Conservation (phyloP, 1,140 invertebrate genomes). For the Calephelis virginiensis region DNA sequence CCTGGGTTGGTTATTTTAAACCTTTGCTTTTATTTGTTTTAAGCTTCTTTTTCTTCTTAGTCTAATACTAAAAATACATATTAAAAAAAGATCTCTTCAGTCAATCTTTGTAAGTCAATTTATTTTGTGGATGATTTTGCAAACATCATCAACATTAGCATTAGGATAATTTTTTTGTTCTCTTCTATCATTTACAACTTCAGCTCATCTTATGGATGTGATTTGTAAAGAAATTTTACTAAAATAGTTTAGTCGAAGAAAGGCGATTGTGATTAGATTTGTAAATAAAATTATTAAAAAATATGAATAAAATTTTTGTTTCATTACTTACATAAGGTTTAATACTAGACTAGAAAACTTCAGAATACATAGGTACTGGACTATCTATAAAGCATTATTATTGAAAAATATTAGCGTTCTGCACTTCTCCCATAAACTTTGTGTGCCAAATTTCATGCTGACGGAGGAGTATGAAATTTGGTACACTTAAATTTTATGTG, state of each 20-base stretch:
- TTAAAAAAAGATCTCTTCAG: neutral
- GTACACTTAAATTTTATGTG: too few species aligned
- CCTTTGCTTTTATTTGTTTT: slow-evolving; percentile 16
- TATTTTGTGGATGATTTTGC: slow-evolving; percentile 13
- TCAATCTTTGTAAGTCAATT: slow-evolving; percentile 11
- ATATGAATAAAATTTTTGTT: slow-evolving; percentile 41
- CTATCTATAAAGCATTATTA: too few species aligned
- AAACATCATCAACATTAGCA: slow-evolving; percentile 13
- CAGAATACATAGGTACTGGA: too few species aligned
- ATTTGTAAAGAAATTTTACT: slow-evolving; percentile 46
- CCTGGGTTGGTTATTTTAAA: slow-evolving; percentile 22
- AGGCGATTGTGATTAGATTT: slow-evolving; percentile 74
- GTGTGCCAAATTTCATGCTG: too few species aligned
- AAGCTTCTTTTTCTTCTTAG: neutral
- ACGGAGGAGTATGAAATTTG: too few species aligned
- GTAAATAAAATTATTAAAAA: slow-evolving; percentile 75
- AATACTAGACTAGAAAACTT: too few species aligned
- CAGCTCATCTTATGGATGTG: slow-evolving; percentile 35
- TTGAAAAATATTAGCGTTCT: too few species aligned
- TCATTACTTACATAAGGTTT: slow-evolving; percentile 25
- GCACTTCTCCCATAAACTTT: too few species aligned
- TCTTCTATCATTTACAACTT: slow-evolving; percentile 11
- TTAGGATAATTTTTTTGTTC: neutral
- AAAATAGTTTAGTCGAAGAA: slow-evolving; percentile 56
- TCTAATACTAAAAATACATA: neutral